These are phyloP conservation scores for Colletes collaris DNA, from an alignment of 2,888 invertebrate species.

Conservation along the genomic window DNA sequence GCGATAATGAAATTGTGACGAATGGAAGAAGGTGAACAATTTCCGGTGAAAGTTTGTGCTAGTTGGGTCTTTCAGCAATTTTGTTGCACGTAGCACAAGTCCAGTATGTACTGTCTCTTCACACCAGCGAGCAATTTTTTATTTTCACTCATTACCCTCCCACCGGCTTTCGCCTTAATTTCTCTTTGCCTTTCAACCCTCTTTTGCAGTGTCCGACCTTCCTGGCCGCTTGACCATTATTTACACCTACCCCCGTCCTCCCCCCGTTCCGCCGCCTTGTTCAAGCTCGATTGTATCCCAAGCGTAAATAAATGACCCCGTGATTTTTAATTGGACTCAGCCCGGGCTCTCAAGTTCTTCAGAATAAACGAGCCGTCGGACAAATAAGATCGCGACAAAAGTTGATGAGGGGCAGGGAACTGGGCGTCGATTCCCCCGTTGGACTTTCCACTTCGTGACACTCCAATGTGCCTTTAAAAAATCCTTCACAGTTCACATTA, in stretches of 20 bases:
- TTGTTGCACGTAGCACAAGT: slow-evolving; percentile 8
- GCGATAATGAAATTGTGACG: slow-evolving; percentile 23
- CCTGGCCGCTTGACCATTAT: slow-evolving; percentile 72
- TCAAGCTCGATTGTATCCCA: slow-evolving; percentile 68
- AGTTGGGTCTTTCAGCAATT: slow-evolving; percentile 14
- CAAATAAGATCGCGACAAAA: slow-evolving; percentile 47
- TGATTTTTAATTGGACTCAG: slow-evolving; percentile 73
- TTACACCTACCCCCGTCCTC: slow-evolving; percentile 63
- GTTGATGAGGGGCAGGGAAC: slow-evolving; percentile 22
- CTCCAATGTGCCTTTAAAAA: not conserved
- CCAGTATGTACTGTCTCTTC: not conserved
- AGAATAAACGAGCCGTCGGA: slow-evolving; percentile 60
- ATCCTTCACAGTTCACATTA: slow-evolving; percentile 7
- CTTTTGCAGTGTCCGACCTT: slow-evolving; percentile 63
- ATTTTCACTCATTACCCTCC: slow-evolving; percentile 65
- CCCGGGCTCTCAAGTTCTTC: slow-evolving; percentile 39
- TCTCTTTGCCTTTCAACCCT: slow-evolving; percentile 64
- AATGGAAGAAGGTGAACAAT: slow-evolving; percentile 13
- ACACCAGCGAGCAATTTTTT: slow-evolving; percentile 19
- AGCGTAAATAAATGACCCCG: slow-evolving; percentile 71
- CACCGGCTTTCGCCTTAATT: slow-evolving; percentile 56
- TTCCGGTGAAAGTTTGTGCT: slow-evolving; percentile 9
- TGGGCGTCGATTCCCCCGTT: slow-evolving; percentile 35
- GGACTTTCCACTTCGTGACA: slow-evolving; percentile 16
- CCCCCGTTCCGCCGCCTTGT: slow-evolving; percentile 38